A percentile compares a stretch with the other conserved stretches of the same genome.
These are phyloP conservation scores for Leptinotarsa defecta DNA, from an alignment of 1,140 invertebrate genomes.

Conservation along the genomic window DNA sequence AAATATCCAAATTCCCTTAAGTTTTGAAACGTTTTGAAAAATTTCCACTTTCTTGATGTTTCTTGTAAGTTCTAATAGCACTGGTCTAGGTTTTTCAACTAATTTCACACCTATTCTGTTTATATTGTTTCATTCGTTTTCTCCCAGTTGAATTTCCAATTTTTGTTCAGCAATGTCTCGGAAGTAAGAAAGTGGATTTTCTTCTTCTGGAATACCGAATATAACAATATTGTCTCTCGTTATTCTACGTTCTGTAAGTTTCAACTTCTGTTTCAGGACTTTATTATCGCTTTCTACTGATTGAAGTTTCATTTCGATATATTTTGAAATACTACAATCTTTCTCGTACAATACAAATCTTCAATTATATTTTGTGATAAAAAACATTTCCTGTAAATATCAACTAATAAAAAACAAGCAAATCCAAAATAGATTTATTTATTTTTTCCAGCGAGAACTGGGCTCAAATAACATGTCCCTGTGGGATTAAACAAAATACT, in stretches of 20 bases:
- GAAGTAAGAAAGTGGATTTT: constrained; percentile 1
- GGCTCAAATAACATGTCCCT: no score
- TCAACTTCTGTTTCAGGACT: background rate
- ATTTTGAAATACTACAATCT: no score
- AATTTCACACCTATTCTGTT: constrained; percentile 13
- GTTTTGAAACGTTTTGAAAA: no score
- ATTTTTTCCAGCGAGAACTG: no score
- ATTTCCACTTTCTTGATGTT: constrained; percentile 3
- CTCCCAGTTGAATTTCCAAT: constrained; percentile 12
- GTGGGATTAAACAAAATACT: no score
- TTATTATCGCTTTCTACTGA: constrained; percentile 17
- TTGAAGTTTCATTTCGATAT: constrained; percentile 11
- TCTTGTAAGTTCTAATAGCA: constrained; percentile 1
- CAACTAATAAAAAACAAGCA: no score
- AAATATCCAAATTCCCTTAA: no score
- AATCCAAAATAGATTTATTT: no score
- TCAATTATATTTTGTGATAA: no score
- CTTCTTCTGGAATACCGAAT: constrained; percentile 9
- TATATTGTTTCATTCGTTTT: constrained; percentile 4
- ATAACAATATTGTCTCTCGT: constrained; percentile 7
- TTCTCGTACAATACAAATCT: no score
- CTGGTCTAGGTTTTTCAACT: constrained; percentile 1
- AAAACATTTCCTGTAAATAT: no score
- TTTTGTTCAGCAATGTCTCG: constrained; percentile 9
- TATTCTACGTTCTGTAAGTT: constrained; percentile 1